Percentiles rank a stretch among this genome's conserved stretches.
phyloP scores from a whole-genome alignment of 2,113 vertebrate species.

The Fregetta grallaria region DNA sequence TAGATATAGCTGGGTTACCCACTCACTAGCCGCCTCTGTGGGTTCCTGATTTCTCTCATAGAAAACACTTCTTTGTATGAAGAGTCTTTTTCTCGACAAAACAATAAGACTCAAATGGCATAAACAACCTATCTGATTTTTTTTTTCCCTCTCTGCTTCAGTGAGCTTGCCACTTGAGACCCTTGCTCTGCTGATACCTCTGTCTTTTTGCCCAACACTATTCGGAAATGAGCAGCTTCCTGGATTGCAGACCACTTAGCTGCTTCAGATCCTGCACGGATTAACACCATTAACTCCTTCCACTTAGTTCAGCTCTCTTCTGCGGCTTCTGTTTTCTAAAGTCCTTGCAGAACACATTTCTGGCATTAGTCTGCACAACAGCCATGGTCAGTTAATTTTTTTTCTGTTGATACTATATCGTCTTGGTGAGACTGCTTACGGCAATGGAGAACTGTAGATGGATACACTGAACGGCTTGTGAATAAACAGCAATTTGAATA shows the following conservation, averaged over 20 bases:
- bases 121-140: background rate
- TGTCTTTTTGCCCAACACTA: conserved; percentile 4
- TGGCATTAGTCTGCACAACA: background rate
- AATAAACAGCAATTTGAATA: background rate
- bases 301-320: conserved; percentile 5
- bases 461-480: background rate
- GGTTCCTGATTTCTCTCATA: background rate
- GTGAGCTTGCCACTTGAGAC: background rate
- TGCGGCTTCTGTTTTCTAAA: background rate
- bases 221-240: conserved; percentile 36
- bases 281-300: conserved; percentile 31
- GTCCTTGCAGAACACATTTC: background rate
- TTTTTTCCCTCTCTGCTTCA: background rate
- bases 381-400: background rate
- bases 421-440: background rate
- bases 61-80: background rate
- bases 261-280: background rate
- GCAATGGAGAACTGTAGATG: background rate
- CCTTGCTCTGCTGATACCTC: background rate
- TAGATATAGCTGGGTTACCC: background rate
- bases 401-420: background rate
- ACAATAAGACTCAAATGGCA: background rate
- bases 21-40: background rate
- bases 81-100: background rate
- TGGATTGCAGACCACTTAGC: background rate